Conservation (phyloP, 2,113 vertebrate species). For the Steatornis caripensis region DNA sequence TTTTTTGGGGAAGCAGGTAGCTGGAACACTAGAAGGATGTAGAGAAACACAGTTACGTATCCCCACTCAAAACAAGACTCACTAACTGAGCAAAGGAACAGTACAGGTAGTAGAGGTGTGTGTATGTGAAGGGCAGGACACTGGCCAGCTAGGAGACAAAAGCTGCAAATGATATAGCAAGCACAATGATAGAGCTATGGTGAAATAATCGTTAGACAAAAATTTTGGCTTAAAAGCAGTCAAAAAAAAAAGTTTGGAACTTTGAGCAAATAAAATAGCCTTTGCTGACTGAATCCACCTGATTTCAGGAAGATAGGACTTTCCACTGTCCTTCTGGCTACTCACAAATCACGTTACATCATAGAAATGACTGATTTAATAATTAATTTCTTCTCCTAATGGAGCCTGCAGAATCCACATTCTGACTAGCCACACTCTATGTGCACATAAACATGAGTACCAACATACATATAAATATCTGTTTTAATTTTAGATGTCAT, state of each 20-base stretch:
- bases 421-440: background rate
- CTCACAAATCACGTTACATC: background rate
- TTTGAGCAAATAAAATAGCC: background rate
- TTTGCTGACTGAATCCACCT: background rate
- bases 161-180: background rate
- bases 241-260: background rate
- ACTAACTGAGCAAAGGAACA: background rate
- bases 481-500: conserved; percentile 13
- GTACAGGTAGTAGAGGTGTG: background rate
- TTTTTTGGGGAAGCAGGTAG: background rate
- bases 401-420: background rate
- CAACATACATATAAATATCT: background rate
- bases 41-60: background rate
- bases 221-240: background rate
- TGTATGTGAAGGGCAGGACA: background rate
- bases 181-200: background rate
- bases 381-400: background rate
- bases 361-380: background rate
- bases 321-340: background rate
- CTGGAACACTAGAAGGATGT: background rate
- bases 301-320: background rate
- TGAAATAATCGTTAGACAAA: background rate
- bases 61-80: background rate
- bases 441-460: background rate
- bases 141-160: background rate